Percentiles rank a stretch among this genome's conserved stretches.
Evolutionary conservation across 2,888 invertebrate genomes (phyloP).

Genomic region (Cantharis rufa): DNA sequence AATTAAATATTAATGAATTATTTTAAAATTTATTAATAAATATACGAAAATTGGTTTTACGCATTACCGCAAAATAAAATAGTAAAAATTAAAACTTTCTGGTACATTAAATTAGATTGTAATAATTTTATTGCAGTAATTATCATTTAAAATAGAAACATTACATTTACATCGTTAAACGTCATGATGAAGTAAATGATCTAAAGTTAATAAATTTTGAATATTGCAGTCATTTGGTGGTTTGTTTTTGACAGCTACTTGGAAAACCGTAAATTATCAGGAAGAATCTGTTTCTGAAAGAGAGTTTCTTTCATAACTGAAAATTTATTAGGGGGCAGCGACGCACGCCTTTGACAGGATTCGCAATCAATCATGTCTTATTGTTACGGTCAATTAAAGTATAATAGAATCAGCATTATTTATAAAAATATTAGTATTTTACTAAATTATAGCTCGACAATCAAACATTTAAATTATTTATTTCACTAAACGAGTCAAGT

Average conservation of each 20-base stretch:
- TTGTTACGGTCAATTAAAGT: not conserved
- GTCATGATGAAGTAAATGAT: slow-evolving; percentile 19
- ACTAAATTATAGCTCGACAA: not conserved
- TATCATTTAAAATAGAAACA: not conserved
- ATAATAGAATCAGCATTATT: not conserved
- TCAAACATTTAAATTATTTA: not conserved
- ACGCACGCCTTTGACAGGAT: not conserved
- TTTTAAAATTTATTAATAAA: no score
- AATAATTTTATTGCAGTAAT: not conserved
- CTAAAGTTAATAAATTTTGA: slow-evolving; percentile 29
- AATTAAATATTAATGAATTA: no score
- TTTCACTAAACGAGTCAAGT: not conserved
- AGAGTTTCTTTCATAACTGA: slow-evolving; percentile 1
- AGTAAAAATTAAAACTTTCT: not conserved
- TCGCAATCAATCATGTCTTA: slow-evolving; percentile 1
- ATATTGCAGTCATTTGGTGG: slow-evolving; percentile 13
- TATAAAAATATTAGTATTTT: not conserved
- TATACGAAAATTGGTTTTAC: not conserved
- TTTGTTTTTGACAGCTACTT: slow-evolving; percentile 16
- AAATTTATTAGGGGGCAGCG: not conserved
- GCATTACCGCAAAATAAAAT: not conserved
- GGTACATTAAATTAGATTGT: not conserved
- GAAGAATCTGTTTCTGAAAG: slow-evolving; percentile 6
- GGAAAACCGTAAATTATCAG: not conserved
- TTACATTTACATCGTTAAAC: not conserved